These are phyloP conservation scores for Lophochroa leadbeateri DNA, from an alignment of 2,113 vertebrate species.

Conservation along the genomic window DNA sequence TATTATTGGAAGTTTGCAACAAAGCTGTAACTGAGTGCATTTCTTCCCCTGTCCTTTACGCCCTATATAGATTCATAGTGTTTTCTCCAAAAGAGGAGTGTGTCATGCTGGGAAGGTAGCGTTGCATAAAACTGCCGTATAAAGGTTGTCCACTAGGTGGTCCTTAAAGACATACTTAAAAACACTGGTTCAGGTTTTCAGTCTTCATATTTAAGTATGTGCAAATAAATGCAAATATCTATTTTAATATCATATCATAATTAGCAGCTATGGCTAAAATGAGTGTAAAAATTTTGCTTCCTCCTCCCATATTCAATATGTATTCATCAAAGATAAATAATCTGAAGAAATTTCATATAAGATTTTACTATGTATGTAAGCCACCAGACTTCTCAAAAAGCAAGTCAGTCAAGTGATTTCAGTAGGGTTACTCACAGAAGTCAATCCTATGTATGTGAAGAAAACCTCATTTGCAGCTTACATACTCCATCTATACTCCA, in stretches of 20 bases:
- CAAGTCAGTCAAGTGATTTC: neutral
- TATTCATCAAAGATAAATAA: neutral
- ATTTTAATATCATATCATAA: neutral
- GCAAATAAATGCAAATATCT: neutral
- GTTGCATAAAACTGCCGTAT: neutral
- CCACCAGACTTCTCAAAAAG: neutral
- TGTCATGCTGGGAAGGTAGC: neutral
- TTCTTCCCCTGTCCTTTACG: neutral
- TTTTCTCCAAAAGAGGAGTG: neutral
- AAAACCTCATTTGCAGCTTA: neutral
- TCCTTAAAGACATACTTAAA: neutral
- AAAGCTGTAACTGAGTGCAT: neutral
- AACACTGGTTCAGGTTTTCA: neutral
- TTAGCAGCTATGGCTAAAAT: neutral
- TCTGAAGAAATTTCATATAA: neutral
- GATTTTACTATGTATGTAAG: neutral
- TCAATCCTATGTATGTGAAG: neutral
- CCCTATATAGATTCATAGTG: accelerated
- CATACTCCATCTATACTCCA: neutral
- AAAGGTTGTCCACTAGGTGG: conserved; percentile 21
- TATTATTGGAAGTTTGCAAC: neutral
- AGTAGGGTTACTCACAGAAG: neutral
- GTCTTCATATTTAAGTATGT: neutral
- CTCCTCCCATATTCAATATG: neutral
- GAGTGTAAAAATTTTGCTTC: neutral